phyloP scores from a whole-genome alignment of 2,888 invertebrate species.

The Oegoconia quadripuncta region DNA sequence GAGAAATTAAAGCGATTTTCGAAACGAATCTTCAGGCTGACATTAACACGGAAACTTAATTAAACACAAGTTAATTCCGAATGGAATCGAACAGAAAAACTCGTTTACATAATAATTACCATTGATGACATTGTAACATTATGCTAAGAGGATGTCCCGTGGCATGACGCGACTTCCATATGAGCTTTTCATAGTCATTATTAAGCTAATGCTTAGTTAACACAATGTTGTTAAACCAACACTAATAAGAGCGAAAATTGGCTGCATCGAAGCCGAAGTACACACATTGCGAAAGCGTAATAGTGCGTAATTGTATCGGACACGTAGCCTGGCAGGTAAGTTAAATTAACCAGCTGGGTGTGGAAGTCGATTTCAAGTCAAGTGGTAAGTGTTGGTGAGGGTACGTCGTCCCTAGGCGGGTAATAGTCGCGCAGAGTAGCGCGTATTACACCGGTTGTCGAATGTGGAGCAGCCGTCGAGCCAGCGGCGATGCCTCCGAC shows the following conservation, averaged over 20 bases:
- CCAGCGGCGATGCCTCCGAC: constrained; percentile 70
- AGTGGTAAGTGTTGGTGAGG: constrained; percentile 36
- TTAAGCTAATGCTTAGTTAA: constrained; percentile 19
- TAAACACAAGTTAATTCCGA: background rate
- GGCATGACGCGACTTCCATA: background rate
- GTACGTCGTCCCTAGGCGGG: constrained; percentile 31
- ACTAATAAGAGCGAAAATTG: constrained; percentile 52
- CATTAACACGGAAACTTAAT: background rate
- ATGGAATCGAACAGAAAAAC: background rate
- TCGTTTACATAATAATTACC: constrained; percentile 9
- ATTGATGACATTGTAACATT: constrained; percentile 10
- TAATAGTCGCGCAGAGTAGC: constrained; percentile 41
- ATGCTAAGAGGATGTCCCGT: constrained; percentile 15
- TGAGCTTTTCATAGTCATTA: background rate
- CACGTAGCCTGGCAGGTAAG: constrained; percentile 55
- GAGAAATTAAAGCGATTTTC: too few relatives aligned
- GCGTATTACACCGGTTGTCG: constrained; percentile 71
- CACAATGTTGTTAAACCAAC: constrained; percentile 27
- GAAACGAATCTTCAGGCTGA: too few relatives aligned
- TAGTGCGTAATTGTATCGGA: constrained; percentile 56
- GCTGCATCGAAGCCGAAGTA: constrained; percentile 30
- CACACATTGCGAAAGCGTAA: constrained; percentile 49
- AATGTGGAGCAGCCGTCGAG: constrained; percentile 70
- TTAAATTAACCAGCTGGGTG: constrained; percentile 53
- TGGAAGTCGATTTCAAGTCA: constrained; percentile 40